These are phyloP conservation scores for Plusia festucae DNA, from an alignment of 2,888 invertebrate genomes.

Conservation along the genomic window DNA sequence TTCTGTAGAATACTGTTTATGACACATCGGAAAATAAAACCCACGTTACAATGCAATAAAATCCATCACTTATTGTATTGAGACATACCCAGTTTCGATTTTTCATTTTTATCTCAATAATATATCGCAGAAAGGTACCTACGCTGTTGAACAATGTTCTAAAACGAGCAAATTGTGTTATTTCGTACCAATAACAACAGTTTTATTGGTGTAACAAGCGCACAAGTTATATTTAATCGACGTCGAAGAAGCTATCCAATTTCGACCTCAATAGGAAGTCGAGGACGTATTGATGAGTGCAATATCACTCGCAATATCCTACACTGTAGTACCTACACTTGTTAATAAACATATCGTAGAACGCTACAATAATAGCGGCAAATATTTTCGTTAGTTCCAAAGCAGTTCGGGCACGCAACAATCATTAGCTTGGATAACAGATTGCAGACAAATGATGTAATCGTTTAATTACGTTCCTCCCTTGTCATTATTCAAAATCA, in stretches of 20 bases:
- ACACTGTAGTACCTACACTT: slow-evolving; percentile 26
- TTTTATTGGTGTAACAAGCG: slow-evolving; percentile 44
- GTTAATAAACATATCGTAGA: slow-evolving; percentile 30
- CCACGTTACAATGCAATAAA: neutral
- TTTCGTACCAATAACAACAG: slow-evolving; percentile 32
- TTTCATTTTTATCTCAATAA: neutral
- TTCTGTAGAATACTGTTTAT: neutral
- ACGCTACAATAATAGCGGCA: slow-evolving; percentile 22
- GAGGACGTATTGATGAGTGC: slow-evolving; percentile 59
- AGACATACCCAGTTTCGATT: neutral
- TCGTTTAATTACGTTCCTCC: slow-evolving; percentile 63
- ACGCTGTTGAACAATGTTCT: no score
- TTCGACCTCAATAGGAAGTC: slow-evolving; percentile 59
- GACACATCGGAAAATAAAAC: no score
- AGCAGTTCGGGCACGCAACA: slow-evolving; percentile 63
- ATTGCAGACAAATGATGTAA: slow-evolving; percentile 69
- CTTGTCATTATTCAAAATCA: slow-evolving; percentile 65
- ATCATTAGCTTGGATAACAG: slow-evolving; percentile 64
- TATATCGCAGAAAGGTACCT: no score
- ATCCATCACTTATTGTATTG: neutral
- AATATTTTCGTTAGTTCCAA: slow-evolving; percentile 29
- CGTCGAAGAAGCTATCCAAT: slow-evolving; percentile 56
- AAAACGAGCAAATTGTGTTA: slow-evolving; percentile 25
- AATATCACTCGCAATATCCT: slow-evolving; percentile 63
- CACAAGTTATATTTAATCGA: slow-evolving; percentile 47